Evolutionary conservation across 2,797 vertebrate genomes (phyloP).

Genomic region (Molossus molossus): DNA sequence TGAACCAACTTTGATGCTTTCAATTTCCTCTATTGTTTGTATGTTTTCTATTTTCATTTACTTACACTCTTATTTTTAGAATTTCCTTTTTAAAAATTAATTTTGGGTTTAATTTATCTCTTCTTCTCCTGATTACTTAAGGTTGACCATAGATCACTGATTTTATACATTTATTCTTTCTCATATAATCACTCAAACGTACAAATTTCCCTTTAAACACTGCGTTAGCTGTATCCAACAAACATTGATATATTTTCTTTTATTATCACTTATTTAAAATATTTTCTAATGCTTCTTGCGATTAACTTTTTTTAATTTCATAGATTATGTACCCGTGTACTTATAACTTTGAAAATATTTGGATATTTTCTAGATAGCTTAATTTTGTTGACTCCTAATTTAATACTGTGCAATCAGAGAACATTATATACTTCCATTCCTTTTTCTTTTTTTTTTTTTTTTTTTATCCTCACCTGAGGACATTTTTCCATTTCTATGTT

Average conservation of each 20-base stretch:
- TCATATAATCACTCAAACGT: background rate
- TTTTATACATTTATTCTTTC: background rate
- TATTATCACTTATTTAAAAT: slow-evolving; percentile 6
- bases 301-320: background rate
- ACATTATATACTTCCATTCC: background rate
- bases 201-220: background rate
- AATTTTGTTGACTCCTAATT: slow-evolving; percentile 6
- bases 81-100: slow-evolving; percentile 21
- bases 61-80: background rate
- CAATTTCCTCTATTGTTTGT: background rate
- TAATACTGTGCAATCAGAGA: background rate
- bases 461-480: too few species aligned
- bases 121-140: background rate
- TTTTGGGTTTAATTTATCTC: slow-evolving; percentile 11
- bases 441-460: too few species aligned
- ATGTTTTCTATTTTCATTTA: background rate
- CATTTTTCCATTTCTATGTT: too few species aligned
- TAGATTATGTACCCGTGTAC: background rate
- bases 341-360: slow-evolving; percentile 24
- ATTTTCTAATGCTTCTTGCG: background rate
- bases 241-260: background rate
- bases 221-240: background rate
- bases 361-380: background rate
- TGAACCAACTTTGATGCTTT: background rate
- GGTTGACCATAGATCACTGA: background rate